These are phyloP conservation scores for Euschistus heros DNA, from an alignment of 1,140 invertebrate genomes.

Conservation along the genomic window DNA sequence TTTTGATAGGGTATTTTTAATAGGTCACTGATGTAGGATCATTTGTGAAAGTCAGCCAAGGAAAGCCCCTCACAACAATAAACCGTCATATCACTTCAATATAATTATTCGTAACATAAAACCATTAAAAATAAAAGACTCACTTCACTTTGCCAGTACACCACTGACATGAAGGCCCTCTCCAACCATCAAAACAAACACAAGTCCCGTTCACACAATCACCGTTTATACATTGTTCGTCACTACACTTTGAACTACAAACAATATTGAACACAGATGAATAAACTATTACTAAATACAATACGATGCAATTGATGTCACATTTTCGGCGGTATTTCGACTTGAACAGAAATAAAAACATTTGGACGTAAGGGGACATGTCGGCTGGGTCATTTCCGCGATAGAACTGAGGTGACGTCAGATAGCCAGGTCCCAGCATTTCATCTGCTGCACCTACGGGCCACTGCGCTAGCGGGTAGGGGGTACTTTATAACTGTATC, in stretches of 20 bases:
- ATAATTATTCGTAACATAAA: neutral
- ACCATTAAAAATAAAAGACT: constrained; percentile 32
- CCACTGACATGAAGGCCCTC: constrained; percentile 73
- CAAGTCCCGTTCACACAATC: constrained; percentile 74
- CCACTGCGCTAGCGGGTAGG: neutral
- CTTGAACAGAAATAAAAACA: constrained; percentile 75
- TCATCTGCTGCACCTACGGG: constrained; percentile 11
- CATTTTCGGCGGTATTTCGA: constrained; percentile 69
- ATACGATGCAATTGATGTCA: constrained; percentile 29
- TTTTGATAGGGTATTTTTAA: neutral
- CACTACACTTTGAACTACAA: constrained; percentile 35
- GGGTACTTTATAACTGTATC: too few species aligned
- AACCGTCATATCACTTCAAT: neutral
- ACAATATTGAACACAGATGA: constrained; percentile 40
- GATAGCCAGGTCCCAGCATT: constrained; percentile 12
- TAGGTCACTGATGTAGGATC: constrained; percentile 1
- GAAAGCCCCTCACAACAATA: neutral
- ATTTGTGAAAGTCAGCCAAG: constrained; percentile 4
- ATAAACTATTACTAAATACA: constrained; percentile 37
- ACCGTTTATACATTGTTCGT: constrained; percentile 50
- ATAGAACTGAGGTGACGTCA: constrained; percentile 20
- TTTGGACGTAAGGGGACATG: constrained; percentile 67
- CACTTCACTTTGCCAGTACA: constrained; percentile 87
- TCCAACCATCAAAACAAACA: constrained; percentile 81
- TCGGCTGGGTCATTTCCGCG: constrained; percentile 35